Evolutionary conservation across 2,113 vertebrate genomes (phyloP).

Genomic region (Chionodraco myersi): DNA sequence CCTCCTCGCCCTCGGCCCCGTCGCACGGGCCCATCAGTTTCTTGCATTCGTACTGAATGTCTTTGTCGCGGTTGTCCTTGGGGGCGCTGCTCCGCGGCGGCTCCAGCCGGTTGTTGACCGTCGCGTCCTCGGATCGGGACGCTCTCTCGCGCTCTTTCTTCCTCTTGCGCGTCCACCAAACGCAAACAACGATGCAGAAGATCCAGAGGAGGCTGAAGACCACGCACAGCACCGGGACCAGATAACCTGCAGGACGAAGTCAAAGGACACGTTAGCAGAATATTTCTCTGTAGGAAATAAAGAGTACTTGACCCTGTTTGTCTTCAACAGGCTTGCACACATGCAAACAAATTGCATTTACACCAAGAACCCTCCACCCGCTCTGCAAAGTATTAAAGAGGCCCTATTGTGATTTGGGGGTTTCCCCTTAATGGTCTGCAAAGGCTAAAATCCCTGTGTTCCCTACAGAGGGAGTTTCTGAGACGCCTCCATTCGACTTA

Average conservation of each 20-base stretch:
- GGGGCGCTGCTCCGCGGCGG: constrained; percentile 85
- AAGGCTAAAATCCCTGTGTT: too few species aligned
- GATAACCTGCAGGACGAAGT: constrained; percentile 81
- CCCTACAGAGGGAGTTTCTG: too few species aligned
- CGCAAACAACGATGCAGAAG: constrained; percentile 89
- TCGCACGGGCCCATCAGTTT: constrained; percentile 89
- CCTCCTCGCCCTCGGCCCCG: constrained; percentile 85
- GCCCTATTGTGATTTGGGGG: too few species aligned
- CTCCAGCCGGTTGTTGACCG: constrained; percentile 93
- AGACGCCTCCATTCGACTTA: too few species aligned
- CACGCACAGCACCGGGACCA: constrained; percentile 88
- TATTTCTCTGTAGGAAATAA: not conserved
- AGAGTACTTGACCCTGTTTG: too few species aligned
- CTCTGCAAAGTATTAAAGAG: too few species aligned
- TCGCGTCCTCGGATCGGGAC: constrained; percentile 82
- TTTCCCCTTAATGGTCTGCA: too few species aligned
- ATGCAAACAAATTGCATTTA: not conserved
- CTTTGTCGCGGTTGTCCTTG: constrained; percentile 87
- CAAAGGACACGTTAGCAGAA: not conserved
- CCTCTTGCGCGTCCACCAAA: constrained; percentile 94
- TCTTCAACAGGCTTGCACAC: too few species aligned
- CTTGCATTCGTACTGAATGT: constrained; percentile 89
- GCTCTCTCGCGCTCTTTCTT: constrained; percentile 92
- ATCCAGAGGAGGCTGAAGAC: constrained; percentile 92
- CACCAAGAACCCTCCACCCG: not conserved